phyloP scores from a whole-genome alignment of 2,888 invertebrate genomes.

The Oscheius myriophilus region DNA sequence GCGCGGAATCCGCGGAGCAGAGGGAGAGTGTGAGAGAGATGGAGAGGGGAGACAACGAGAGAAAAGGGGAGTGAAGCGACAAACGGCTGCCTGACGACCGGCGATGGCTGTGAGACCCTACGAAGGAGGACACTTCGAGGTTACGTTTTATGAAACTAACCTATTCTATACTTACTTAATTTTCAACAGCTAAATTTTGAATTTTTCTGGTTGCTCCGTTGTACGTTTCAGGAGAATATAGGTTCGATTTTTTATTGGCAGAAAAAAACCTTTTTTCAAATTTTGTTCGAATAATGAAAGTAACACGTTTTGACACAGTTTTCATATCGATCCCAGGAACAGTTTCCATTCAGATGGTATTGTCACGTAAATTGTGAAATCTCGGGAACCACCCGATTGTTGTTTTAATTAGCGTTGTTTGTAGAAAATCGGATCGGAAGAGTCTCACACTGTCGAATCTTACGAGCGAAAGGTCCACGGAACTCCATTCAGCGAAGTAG shows the following conservation, averaged over 20 bases:
- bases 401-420: too few relatives aligned
- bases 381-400: too few relatives aligned
- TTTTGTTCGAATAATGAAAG: too few relatives aligned
- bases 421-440: slow-evolving; percentile 66
- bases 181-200: not conserved
- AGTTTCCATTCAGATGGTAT: too few relatives aligned
- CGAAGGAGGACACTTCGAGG: slow-evolving; percentile 56
- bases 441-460: slow-evolving; percentile 64
- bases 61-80: not conserved
- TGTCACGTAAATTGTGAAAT: too few relatives aligned
- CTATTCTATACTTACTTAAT: not conserved
- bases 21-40: not conserved
- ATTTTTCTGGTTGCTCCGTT: not conserved
- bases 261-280: too few relatives aligned
- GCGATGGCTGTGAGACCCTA: slow-evolving; percentile 52
- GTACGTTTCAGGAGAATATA: not conserved
- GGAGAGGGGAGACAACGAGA: slow-evolving; percentile 1
- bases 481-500: slow-evolving; percentile 58
- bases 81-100: slow-evolving; percentile 6
- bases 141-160: slow-evolving; percentile 4
- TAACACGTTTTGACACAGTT: too few relatives aligned
- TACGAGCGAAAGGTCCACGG: slow-evolving; percentile 63
- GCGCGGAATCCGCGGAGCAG: slow-evolving; percentile 16
- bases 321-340: too few relatives aligned
- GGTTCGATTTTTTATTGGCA: too few relatives aligned